These are phyloP conservation scores for Zhuqinia jingwanae DNA, from an alignment of 2,888 invertebrate species.

Conservation along the genomic window DNA sequence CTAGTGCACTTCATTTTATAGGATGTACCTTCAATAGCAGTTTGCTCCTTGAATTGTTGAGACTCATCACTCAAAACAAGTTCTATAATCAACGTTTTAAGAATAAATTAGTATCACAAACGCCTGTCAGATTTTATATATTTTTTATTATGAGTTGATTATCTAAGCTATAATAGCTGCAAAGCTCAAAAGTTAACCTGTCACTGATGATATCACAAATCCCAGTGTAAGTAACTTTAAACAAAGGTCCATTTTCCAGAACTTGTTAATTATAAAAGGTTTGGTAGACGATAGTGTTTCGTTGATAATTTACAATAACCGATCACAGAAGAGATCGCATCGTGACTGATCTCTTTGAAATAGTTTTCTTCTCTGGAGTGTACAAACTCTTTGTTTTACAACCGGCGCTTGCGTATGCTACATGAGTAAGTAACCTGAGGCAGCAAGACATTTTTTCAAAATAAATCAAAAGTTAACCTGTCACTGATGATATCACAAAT, in stretches of 20 bases:
- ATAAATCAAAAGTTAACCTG: conserved; percentile 15
- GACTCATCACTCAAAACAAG: neutral
- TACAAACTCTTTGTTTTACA: too few species aligned
- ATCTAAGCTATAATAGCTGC: too few species aligned
- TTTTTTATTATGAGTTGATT: too few species aligned
- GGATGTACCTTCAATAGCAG: conserved; percentile 55
- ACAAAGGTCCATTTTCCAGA: neutral
- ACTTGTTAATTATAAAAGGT: neutral
- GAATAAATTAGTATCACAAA: neutral
- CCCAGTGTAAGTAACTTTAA: neutral
- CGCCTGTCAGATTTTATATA: too few species aligned
- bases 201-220: conserved; percentile 3
- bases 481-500: conserved; percentile 3
- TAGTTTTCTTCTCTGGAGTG: too few species aligned
- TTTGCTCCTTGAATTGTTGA: conserved; percentile 35
- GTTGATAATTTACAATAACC: too few species aligned
- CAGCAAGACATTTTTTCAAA: too few species aligned
- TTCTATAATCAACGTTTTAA: neutral
- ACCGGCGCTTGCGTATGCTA: too few species aligned
- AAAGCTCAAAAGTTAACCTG: conserved; percentile 15
- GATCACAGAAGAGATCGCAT: too few species aligned
- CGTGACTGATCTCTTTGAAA: too few species aligned
- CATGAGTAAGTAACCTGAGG: too few species aligned
- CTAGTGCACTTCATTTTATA: conserved; percentile 63
- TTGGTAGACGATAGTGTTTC: too few species aligned